Percentiles rank a stretch among this genome's conserved stretches.
Conservation (phyloP, 2,888 invertebrate genomes). For the Hemistola chrysoprasaria region DNA sequence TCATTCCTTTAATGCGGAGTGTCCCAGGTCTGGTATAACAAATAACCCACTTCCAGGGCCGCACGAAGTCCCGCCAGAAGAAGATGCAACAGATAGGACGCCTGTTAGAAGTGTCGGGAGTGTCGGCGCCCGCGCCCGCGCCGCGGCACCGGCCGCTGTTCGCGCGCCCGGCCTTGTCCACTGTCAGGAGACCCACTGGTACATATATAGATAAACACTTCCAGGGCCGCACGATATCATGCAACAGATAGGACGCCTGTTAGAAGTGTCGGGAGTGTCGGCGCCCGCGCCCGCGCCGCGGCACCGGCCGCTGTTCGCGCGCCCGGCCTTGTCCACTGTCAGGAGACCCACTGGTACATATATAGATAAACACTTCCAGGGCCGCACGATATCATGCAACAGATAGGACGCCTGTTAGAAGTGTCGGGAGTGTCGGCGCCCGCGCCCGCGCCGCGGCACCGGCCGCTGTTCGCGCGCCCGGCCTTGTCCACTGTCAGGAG, state of each 20-base stretch:
- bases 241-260: slow-evolving; percentile 95
- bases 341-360: slow-evolving; percentile 65
- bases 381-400: slow-evolving; percentile 97
- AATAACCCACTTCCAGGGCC: slow-evolving; percentile 81
- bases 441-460: slow-evolving; percentile 59
- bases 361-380: slow-evolving; percentile 66
- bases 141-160: slow-evolving; percentile 78
- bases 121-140: slow-evolving; percentile 69
- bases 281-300: slow-evolving; percentile 63
- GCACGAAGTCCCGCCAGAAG: slow-evolving; percentile 96
- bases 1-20: too few species aligned
- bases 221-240: slow-evolving; percentile 96
- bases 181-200: slow-evolving; percentile 73
- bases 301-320: slow-evolving; percentile 79
- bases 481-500: slow-evolving; percentile 81
- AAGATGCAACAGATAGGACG: slow-evolving; percentile 98
- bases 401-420: slow-evolving; percentile 95
- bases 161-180: slow-evolving; percentile 82
- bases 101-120: slow-evolving; percentile 91
- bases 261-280: slow-evolving; percentile 90
- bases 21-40: too few species aligned
- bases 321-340: slow-evolving; percentile 82
- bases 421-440: slow-evolving; percentile 86
- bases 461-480: slow-evolving; percentile 81
- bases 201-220: neutral